A percentile compares a stretch with the other conserved stretches of the same genome.
Conservation (phyloP, 2,113 vertebrate genomes). For the Eurystomus gularis region DNA sequence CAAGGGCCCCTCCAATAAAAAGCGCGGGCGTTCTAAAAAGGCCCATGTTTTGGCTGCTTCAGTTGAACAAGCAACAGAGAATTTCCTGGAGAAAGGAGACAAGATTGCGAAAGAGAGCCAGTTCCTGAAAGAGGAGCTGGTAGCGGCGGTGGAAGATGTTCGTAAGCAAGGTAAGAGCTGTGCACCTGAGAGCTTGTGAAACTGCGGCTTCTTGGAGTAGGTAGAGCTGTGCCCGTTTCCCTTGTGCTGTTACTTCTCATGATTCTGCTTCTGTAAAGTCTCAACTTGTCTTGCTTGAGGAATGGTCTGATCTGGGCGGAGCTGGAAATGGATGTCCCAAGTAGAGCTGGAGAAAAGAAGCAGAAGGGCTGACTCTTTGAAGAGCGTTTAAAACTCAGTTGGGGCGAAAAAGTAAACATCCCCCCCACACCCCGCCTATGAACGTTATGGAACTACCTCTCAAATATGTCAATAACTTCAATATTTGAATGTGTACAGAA, state of each 20-base stretch:
- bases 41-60: conserved; percentile 97
- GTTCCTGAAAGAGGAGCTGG: conserved; percentile 95
- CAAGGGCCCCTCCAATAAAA: conserved; percentile 98
- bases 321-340: neutral
- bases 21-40: conserved; percentile 98
- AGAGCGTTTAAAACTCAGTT: neutral
- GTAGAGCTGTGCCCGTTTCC: neutral
- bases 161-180: conserved; percentile 91
- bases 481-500: neutral
- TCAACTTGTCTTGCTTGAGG: neutral
- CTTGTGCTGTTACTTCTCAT: neutral
- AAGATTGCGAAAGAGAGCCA: conserved; percentile 98
- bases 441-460: neutral
- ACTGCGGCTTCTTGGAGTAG: accelerated
- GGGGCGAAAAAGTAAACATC: neutral
- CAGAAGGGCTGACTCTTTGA: neutral
- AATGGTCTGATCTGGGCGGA: neutral
- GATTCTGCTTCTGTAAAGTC: neutral
- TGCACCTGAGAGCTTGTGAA: neutral
- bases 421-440: accelerated
- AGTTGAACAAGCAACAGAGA: conserved; percentile 95
- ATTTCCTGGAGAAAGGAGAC: conserved; percentile 97
- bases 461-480: neutral
- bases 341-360: neutral
- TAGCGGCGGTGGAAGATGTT: conserved; percentile 96